phyloP scores from a whole-genome alignment of 1,140 invertebrate genomes.

The Andrena cerasifolii region DNA sequence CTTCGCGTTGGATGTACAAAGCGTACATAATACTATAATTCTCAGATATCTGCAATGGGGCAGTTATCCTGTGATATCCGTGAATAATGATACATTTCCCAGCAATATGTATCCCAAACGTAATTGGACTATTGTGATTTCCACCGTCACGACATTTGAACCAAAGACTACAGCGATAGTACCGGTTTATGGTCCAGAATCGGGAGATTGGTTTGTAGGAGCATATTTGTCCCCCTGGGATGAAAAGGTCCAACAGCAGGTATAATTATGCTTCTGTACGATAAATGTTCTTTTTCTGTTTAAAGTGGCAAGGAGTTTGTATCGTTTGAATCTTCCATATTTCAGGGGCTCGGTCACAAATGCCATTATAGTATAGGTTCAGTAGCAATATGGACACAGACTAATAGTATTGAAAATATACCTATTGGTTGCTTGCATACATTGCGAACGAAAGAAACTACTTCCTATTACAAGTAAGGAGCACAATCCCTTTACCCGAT shows the following conservation, averaged over 20 bases:
- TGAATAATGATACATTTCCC: constrained; percentile 82
- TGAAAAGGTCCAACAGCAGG: constrained; percentile 83
- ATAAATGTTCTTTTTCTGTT: not conserved
- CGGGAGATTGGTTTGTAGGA: constrained; percentile 85
- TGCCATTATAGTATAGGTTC: constrained; percentile 84
- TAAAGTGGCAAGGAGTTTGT: not conserved
- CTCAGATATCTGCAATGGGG: constrained; percentile 84
- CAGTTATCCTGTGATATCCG: constrained; percentile 84
- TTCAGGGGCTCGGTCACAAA: constrained; percentile 79
- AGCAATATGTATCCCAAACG: constrained; percentile 74
- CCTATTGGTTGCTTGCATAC: constrained; percentile 74
- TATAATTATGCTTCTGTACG: constrained; percentile 53
- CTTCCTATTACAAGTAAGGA: constrained; percentile 81
- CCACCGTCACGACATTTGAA: constrained; percentile 78
- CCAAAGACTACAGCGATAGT: constrained; percentile 79
- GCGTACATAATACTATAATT: constrained; percentile 28
- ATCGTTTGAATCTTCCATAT: not conserved
- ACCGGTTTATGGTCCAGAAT: constrained; percentile 82
- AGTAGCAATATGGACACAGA: constrained; percentile 82
- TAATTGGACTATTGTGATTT: constrained; percentile 75
- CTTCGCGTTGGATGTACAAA: not conserved
- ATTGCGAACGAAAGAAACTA: constrained; percentile 75
- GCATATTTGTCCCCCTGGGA: constrained; percentile 83
- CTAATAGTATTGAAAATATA: constrained; percentile 77
- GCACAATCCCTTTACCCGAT: not conserved